These are phyloP conservation scores for Diaperis boleti DNA, from an alignment of 2,888 invertebrate species.

Conservation along the genomic window DNA sequence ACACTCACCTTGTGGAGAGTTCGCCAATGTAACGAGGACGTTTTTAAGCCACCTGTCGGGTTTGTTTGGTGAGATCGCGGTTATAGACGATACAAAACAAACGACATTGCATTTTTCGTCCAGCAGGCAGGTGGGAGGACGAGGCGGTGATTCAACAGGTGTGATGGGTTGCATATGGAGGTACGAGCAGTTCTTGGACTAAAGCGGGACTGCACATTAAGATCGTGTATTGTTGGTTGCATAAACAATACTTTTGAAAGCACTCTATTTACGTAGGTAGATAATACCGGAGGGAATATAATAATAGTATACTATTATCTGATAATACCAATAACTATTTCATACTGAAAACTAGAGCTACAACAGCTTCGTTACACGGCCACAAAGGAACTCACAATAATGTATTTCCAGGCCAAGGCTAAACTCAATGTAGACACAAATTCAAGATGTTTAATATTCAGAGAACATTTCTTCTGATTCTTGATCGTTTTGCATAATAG, in stretches of 20 bases:
- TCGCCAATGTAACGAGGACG: neutral
- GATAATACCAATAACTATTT: too few relatives aligned
- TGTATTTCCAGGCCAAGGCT: neutral
- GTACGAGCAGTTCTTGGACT: too few relatives aligned
- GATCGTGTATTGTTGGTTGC: slow-evolving; percentile 20
- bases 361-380: too few relatives aligned
- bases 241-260: too few relatives aligned
- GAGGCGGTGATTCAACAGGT: slow-evolving; percentile 5
- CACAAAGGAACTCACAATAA: too few relatives aligned
- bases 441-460: too few relatives aligned
- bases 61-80: slow-evolving; percentile 5
- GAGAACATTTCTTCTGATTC: too few relatives aligned
- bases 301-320: too few relatives aligned
- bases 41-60: neutral
- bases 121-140: slow-evolving; percentile 16
- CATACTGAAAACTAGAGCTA: too few relatives aligned
- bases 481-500: neutral
- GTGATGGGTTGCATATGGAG: slow-evolving; percentile 17
- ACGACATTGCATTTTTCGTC: slow-evolving; percentile 12
- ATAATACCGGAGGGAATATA: too few relatives aligned
- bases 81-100: neutral
- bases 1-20: slow-evolving; percentile 1
- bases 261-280: too few relatives aligned
- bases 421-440: neutral
- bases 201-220: too few relatives aligned